Percentiles rank a stretch among this genome's conserved stretches.
Evolutionary conservation across 2,888 invertebrate species (phyloP).

Genomic region (Drosophila dives): DNA sequence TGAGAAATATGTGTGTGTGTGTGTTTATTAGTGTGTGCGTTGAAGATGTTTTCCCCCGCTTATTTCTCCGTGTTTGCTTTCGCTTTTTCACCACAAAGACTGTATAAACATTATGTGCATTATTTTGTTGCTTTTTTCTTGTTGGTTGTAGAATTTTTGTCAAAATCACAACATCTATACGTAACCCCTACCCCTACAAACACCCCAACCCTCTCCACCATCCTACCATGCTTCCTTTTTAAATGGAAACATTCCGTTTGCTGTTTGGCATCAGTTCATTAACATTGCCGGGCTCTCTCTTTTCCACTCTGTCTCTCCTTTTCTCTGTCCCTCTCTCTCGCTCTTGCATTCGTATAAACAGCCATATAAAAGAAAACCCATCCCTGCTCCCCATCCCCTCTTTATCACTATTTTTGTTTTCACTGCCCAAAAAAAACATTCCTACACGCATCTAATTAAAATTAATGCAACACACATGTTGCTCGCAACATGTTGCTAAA

Average conservation of each 20-base stretch:
- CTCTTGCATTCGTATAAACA: constrained; percentile 32
- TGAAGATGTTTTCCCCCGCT: constrained; percentile 17
- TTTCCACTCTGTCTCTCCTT: not conserved
- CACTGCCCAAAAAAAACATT: not conserved
- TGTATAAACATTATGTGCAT: constrained; percentile 29
- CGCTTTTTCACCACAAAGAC: constrained; percentile 41
- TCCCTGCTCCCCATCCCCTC: not conserved
- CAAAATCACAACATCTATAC: not conserved
- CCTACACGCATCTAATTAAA: constrained; percentile 53
- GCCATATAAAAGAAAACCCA: not conserved
- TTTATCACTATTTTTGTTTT: not conserved
- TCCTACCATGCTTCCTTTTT: not conserved
- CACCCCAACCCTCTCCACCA: not conserved
- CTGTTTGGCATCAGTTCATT: constrained; percentile 50
- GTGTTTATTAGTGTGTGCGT: not conserved
- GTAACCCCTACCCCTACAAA: not conserved
- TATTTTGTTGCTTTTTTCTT: constrained; percentile 10
- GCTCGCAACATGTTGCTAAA: constrained; percentile 74
- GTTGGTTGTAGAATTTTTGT: constrained; percentile 23
- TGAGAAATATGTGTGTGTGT: constrained; percentile 33
- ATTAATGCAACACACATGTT: constrained; percentile 40
- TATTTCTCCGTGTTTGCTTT: constrained; percentile 38
- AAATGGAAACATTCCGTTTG: constrained; percentile 6
- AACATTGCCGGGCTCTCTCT: constrained; percentile 36
- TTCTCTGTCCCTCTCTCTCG: not conserved